Evolutionary conservation across 2,797 vertebrate species (phyloP), one percentile per base, ranked within the genome.

Genomic region (Hydrocynus forskahlii): DNA sequence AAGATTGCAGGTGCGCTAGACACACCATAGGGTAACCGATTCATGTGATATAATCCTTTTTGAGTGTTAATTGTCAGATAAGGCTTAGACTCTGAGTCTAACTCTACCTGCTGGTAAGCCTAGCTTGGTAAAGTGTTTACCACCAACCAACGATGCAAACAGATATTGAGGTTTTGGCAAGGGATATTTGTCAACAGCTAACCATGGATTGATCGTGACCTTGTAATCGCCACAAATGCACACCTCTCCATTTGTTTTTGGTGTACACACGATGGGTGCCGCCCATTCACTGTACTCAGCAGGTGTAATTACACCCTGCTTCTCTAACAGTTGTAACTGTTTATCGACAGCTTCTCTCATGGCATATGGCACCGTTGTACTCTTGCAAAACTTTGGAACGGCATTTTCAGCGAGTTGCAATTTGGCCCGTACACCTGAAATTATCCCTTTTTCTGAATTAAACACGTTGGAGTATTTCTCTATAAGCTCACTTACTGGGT

Each of bases 31-130:
- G 81, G 73, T 0, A 77, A 57, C 23, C 75, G 19, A 17, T 84
- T 79, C 2, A 54, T 35, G 29, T 29, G 29, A 45, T n/a, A 80
- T 4, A 83, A 52, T 5, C 76, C 81, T 0, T 74, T 79, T 0
- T 79, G 73, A 14, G 64, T 86, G 16, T 85, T 88, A 0, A 86
- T 79, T 0, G 68, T 81, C 2, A 85, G 63, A 29, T 76, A 82
- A 45, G 35, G 60, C 16, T 77, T 81, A 19, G 67, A 75, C 0
- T 68, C 57, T 2, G 83, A 71, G 0, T 81, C 81, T 67, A 82
- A 8, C 29, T 80, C 13, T 8, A 81, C 43, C 48, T 81, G 80
- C 4, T 77, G 67, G 23, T 82, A 85, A 0, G 43, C 68, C 19
- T 55, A 88, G 62, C 40, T 86, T 85, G 1, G 66, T 75, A 54